Conservation (phyloP, 2,797 vertebrate genomes). For the Garrulus glandarius region DNA sequence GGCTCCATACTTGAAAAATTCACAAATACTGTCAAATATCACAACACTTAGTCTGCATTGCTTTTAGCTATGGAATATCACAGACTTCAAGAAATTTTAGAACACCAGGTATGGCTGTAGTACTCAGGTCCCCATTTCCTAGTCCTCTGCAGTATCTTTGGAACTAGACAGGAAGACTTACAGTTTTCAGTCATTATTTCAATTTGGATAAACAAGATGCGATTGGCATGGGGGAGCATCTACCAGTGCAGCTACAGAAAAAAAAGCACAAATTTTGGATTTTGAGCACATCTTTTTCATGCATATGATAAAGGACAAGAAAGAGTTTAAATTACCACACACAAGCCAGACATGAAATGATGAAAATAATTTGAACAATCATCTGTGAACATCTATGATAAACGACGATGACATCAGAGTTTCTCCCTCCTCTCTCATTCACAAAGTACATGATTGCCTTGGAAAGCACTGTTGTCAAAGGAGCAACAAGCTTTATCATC, state of each 20-base stretch:
- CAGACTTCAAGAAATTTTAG: not conserved
- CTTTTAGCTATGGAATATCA: not conserved
- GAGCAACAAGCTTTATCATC: not conserved
- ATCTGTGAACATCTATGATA: not conserved
- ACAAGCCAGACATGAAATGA: not conserved
- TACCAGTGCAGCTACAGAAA: not conserved
- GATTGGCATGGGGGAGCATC: not conserved
- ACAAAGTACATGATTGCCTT: not conserved
- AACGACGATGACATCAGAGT: not conserved
- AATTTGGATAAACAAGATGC: not conserved
- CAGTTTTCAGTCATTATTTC: not conserved
- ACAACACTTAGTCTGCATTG: not conserved
- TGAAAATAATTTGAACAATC: not conserved
- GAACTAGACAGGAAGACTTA: not conserved
- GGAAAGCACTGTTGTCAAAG: not conserved
- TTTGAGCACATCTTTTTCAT: not conserved
- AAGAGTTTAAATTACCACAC: not conserved
- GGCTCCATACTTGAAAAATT: not conserved
- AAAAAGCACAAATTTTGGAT: not conserved
- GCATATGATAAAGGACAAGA: not conserved
- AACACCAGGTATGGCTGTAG: not conserved
- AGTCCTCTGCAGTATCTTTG: not conserved
- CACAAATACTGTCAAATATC: not conserved
- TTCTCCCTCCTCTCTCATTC: not conserved
- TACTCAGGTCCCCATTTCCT: not conserved